These are phyloP conservation scores for Channa argus DNA, from an alignment of 2,113 vertebrate species.

Conservation along the genomic window DNA sequence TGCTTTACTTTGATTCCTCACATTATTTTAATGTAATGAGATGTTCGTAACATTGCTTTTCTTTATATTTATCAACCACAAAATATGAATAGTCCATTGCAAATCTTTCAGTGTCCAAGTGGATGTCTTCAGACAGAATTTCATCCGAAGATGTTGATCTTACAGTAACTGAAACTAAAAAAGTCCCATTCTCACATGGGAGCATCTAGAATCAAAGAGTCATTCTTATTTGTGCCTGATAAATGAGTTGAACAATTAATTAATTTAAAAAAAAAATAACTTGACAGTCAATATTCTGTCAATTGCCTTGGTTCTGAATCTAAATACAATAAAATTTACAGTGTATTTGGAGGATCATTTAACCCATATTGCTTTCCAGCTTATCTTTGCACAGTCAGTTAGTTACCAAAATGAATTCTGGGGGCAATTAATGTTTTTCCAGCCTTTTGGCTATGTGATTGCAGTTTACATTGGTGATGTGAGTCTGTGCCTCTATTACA, in stretches of 20 bases:
- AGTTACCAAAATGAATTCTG: slow-evolving; percentile 3
- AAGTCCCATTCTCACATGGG: too few relatives aligned
- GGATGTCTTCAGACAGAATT: too few relatives aligned
- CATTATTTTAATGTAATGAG: too few relatives aligned
- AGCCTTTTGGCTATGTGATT: slow-evolving; percentile 2
- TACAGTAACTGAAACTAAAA: too few relatives aligned
- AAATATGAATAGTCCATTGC: too few relatives aligned
- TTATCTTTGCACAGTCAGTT: neutral
- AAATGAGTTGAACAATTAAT: neutral
- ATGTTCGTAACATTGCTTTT: too few relatives aligned
- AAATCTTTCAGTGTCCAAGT: too few relatives aligned
- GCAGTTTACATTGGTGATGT: slow-evolving; percentile 21
- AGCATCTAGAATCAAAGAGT: too few relatives aligned
- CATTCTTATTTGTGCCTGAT: neutral
- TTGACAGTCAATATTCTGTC: neutral
- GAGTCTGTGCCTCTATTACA: slow-evolving; percentile 14
- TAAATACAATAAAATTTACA: neutral
- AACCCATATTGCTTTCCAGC: neutral
- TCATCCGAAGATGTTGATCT: too few relatives aligned
- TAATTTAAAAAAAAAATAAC: too few relatives aligned
- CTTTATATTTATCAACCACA: too few relatives aligned
- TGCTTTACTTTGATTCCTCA: too few relatives aligned
- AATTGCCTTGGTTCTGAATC: neutral
- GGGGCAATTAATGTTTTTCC: slow-evolving; percentile 11
- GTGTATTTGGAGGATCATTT: neutral